Base-by-base conservation (phyloP, 35 echinoderm and acorn worm genomes). In the Hemicentrotus pulcherrimus region DNA sequence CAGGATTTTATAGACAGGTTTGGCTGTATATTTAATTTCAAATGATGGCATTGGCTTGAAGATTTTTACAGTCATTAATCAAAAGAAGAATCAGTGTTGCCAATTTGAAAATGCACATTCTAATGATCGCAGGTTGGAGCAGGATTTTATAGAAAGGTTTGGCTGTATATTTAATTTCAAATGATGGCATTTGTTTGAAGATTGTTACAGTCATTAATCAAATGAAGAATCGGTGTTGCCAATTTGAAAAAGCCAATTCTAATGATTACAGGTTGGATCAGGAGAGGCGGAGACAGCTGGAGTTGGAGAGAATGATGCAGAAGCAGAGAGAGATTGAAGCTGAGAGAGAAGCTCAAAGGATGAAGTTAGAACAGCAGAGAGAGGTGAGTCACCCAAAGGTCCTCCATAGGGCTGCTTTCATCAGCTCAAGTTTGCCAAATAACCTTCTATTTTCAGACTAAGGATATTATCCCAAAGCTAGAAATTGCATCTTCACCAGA, bases 211-310 rank as follows among this genome's bases (percentile, higher is more conserved):
- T 41, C 35, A 41, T 41, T 41, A 41, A 50, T 8, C 48, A 50
- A 13, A 13, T 6, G 61, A 70, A 70, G 22, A 19, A 70, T 70
- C 0, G 16, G 24, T 78, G 28, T 78, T 78, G 65, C 65, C 65
- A 78, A 78, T 28, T 78, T 78, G 65, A 78, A 28, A 28, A 28
- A 2, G 19, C 24, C 5, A 78, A 2, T 78, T 88, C n/a, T 95
- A 46, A 19, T 55, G 31, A 85, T 92, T 92, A 45, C 50, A 96
- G 98, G 48, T 65, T 99, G 86, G 98, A 98, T 88, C 98, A 99
- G 32, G 98, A 99, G 88, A 99, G 98, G 46, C 59, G 98, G 58
- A 94, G 94, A 59, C 98, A 99, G 94, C 97, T 99, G 98, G 98
- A 99, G 94, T 65, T 97, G 85, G 98, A 99, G 91, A 98, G 96